Conservation (phyloP, 2,888 invertebrate genomes). For the Hydraecia micacea region DNA sequence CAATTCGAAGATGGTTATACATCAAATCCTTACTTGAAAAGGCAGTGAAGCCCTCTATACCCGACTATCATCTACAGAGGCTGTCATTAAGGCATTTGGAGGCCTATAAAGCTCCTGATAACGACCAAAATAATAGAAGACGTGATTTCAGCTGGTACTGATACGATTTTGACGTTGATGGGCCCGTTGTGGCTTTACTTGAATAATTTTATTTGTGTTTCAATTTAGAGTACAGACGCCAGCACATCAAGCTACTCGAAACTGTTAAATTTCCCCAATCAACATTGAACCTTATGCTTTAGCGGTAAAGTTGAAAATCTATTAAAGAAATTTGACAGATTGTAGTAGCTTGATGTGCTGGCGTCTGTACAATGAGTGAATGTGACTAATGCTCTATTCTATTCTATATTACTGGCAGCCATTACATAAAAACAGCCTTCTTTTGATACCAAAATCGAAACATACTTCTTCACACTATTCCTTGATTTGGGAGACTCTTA, state of each 20-base stretch:
- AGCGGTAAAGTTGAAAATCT: no score
- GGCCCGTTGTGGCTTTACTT: constrained; percentile 5
- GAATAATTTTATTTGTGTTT: constrained; percentile 27
- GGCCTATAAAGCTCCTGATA: constrained; percentile 59
- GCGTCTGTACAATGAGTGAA: no score
- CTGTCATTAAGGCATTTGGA: constrained; percentile 61
- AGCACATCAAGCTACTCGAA: no score
- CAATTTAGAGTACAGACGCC: neutral
- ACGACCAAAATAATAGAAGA: constrained; percentile 57
- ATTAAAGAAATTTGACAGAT: no score
- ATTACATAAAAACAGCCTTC: neutral
- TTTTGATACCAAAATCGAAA: neutral
- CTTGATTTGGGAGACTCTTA: no score
- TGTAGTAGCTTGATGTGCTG: no score
- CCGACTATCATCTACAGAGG: constrained; percentile 57
- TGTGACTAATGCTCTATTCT: no score
- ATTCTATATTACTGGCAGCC: neutral
- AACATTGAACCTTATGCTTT: no score
- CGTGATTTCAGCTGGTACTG: constrained; percentile 42
- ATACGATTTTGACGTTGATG: constrained; percentile 46
- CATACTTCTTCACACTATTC: neutral
- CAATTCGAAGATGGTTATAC: constrained; percentile 39
- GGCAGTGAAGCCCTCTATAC: constrained; percentile 54
- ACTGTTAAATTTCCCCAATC: no score
- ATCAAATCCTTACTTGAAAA: constrained; percentile 43